Percentiles rank a stretch among this genome's conserved stretches.
Conservation (phyloP, 2,888 invertebrate species). For the Andrena fulva region DNA sequence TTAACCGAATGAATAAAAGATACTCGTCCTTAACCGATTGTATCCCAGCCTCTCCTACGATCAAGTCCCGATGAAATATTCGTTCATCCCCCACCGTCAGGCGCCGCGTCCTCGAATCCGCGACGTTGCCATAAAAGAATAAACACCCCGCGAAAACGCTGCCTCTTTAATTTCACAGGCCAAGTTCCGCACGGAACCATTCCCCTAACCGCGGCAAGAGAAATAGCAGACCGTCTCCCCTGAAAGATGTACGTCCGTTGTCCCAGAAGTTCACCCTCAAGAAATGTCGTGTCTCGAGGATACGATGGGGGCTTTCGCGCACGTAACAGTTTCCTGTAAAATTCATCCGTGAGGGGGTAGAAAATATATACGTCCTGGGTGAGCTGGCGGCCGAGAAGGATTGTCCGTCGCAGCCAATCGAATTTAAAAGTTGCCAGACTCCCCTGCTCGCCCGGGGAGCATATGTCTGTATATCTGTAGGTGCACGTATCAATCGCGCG, state of each 20-base stretch:
- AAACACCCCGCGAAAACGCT: neutral
- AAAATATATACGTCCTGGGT: constrained; percentile 19
- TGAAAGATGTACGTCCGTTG: constrained; percentile 48
- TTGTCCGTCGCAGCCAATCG: constrained; percentile 46
- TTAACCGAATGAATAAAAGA: no score
- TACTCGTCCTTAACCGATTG: no score
- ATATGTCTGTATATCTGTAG: constrained; percentile 12
- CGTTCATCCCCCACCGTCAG: neutral
- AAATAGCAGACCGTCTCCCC: constrained; percentile 24
- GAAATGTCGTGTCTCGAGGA: constrained; percentile 36
- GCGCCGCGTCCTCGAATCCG: neutral
- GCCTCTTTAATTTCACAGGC: constrained; percentile 29
- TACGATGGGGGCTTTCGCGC: neutral
- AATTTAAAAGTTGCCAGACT: constrained; percentile 38
- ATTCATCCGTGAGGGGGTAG: constrained; percentile 33
- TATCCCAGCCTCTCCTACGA: no score
- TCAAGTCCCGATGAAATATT: neutral
- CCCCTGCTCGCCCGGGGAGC: neutral
- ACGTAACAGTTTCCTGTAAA: constrained; percentile 41
- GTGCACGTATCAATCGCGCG: constrained; percentile 12
- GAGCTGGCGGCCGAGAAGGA: constrained; percentile 30
- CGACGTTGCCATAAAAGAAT: neutral
- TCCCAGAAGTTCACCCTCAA: constrained; percentile 33
- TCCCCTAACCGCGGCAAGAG: constrained; percentile 33
- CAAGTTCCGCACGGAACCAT: constrained; percentile 3